phyloP scores from a whole-genome alignment of 1,140 invertebrate species.

The Choristoneura fumiferana region DNA sequence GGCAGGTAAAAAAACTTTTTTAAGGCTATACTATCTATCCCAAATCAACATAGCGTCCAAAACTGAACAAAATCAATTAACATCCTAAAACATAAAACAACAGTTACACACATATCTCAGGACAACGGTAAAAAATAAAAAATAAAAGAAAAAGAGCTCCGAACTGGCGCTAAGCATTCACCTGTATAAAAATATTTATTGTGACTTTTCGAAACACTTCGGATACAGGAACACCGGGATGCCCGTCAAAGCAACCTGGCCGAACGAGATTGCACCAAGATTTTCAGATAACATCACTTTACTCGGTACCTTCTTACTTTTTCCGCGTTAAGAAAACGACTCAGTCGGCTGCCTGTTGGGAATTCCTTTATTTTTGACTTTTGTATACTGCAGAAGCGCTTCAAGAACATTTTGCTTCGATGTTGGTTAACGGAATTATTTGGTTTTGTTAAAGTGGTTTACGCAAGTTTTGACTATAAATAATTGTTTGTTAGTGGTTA shows the following conservation, averaged over 20 bases:
- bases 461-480: no score
- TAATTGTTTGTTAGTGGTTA: no score
- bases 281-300: slow-evolving; percentile 33
- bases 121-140: no score
- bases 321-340: not conserved
- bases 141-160: no score
- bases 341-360: not conserved
- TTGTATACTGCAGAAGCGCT: not conserved
- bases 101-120: no score
- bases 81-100: no score
- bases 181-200: slow-evolving; percentile 33
- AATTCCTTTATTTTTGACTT: slow-evolving; percentile 13
- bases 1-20: no score
- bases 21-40: no score
- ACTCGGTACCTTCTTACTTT: not conserved
- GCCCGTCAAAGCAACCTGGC: slow-evolving; percentile 44
- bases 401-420: slow-evolving; percentile 6
- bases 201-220: slow-evolving; percentile 25
- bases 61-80: no score
- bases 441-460: not conserved
- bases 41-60: no score
- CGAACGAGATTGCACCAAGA: slow-evolving; percentile 37
- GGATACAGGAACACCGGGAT: slow-evolving; percentile 35
- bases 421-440: slow-evolving; percentile 4
- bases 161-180: not conserved